Base-by-base conservation (phyloP, 2,797 vertebrate species). In the Morelia viridis region DNA sequence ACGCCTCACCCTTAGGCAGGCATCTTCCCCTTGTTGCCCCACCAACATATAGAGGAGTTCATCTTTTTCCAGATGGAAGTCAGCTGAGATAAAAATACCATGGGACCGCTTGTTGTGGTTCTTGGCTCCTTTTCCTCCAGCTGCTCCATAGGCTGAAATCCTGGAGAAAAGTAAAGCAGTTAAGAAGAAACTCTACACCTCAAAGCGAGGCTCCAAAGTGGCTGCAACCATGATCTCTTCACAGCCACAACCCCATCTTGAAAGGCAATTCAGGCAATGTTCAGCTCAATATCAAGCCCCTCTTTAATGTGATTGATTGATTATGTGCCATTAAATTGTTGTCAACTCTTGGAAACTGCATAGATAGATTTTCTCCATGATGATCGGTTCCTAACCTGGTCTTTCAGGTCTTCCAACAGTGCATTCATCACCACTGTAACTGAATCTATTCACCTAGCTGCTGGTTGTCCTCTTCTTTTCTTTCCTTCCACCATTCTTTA, bases 1-100 rank as follows among this genome's bases (percentile, higher is more conserved):
- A 85, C 65, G 41, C 5, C 96, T 96, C 87, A 98, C 99, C 97
- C 98, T 98, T 0, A 98, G 98, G 91, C 99, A 98, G 41, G 99
- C 98, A 84, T 99, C 98, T 93, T 99, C 98, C 93, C 98, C 98
- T 96, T 98, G 98, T 95, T 99, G 99, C 58, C 98, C 98, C 94
- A 98, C 98, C 94, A 99, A 96, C 94, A 99, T 98, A 96, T 98
- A 98, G 65, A 99, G 97, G 85, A 97, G 94, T 84, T 99, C 98
- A 89, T 98, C 98, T 95, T 98, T 98, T 95, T 98, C 97, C 91
- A 99, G 97, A 62, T 97, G 97, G 95, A 99, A 99, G 93, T 98
- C 97, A 80, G 98, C 98, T 0, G 98, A 98, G 96, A 99, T 98
- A 96, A 99, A 98, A 96, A 99, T 97, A 0, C 99, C 98, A 0